Conservation (phyloP, 2,888 invertebrate genomes). For the Patella ulyssiponensis region DNA sequence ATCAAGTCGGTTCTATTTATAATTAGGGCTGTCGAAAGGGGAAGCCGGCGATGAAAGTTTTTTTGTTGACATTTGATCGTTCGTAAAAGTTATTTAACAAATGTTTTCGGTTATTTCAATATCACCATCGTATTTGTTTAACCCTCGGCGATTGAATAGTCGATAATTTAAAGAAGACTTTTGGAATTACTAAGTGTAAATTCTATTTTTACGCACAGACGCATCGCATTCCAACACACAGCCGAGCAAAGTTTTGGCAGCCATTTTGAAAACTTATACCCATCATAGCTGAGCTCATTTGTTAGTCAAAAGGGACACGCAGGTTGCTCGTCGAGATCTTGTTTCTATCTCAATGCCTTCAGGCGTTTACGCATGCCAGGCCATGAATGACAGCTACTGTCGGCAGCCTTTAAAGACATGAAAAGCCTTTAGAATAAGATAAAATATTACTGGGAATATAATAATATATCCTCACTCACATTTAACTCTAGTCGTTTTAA, state of each 20-base stretch:
- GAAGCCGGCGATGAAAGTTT: no score
- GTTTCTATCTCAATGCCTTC: slow-evolving; percentile 13
- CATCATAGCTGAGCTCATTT: slow-evolving; percentile 22
- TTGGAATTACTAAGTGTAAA: not conserved
- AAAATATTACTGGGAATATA: no score
- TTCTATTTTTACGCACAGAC: slow-evolving; percentile 13
- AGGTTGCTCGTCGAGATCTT: slow-evolving; percentile 6
- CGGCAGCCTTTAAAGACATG: not conserved
- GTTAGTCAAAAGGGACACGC: not conserved
- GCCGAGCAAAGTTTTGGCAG: slow-evolving; percentile 40
- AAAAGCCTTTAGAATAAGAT: no score
- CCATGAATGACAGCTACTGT: slow-evolving; percentile 10
- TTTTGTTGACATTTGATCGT: no score
- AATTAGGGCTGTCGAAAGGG: no score
- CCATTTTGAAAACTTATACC: slow-evolving; percentile 49
- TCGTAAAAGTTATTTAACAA: not conserved
- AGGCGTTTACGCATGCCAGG: slow-evolving; percentile 13
- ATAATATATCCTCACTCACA: no score
- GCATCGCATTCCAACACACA: slow-evolving; percentile 23
- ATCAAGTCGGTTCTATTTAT: no score
- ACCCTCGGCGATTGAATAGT: no score
- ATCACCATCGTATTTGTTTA: not conserved
- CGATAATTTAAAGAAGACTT: no score
- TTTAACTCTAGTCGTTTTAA: no score
- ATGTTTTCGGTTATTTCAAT: not conserved